A percentile compares a stretch with the other conserved stretches of the same genome.
These are phyloP conservation scores for Vireo griseus DNA, from an alignment of 2,797 vertebrate species.

Conservation along the genomic window DNA sequence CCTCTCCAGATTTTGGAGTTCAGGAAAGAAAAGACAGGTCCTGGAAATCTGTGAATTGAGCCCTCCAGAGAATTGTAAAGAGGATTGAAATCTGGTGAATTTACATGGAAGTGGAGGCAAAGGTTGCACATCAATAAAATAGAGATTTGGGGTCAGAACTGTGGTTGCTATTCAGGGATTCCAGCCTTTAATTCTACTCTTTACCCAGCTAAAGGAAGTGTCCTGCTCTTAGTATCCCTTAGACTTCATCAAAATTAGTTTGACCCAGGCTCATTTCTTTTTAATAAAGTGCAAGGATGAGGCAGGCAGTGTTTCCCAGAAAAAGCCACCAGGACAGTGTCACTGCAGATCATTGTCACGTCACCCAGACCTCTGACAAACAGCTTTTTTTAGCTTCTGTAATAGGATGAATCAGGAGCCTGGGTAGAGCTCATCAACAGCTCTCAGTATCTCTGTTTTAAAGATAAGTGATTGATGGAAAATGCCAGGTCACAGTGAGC, in stretches of 20 bases:
- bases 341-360: not conserved
- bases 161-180: not conserved
- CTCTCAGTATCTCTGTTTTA: not conserved
- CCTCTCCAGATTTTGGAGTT: not conserved
- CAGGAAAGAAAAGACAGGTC: not conserved
- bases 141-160: not conserved
- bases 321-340: not conserved
- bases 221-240: not conserved
- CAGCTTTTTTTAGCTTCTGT: not conserved
- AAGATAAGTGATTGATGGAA: not conserved
- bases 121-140: not conserved
- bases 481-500: not conserved
- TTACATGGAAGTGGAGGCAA: not conserved
- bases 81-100: not conserved
- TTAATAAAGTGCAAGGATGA: not conserved
- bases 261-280: not conserved
- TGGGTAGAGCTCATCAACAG: not conserved
- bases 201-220: not conserved
- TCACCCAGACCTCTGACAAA: conserved; percentile 1
- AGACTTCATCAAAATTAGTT: not conserved
- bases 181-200: not conserved
- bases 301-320: not conserved
- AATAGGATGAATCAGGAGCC: not conserved
- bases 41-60: not conserved
- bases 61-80: not conserved